A percentile compares a stretch with the other conserved stretches of the same genome.
Conservation (phyloP, 1,140 invertebrate genomes). For the Panagrolaimus sp. region DNA sequence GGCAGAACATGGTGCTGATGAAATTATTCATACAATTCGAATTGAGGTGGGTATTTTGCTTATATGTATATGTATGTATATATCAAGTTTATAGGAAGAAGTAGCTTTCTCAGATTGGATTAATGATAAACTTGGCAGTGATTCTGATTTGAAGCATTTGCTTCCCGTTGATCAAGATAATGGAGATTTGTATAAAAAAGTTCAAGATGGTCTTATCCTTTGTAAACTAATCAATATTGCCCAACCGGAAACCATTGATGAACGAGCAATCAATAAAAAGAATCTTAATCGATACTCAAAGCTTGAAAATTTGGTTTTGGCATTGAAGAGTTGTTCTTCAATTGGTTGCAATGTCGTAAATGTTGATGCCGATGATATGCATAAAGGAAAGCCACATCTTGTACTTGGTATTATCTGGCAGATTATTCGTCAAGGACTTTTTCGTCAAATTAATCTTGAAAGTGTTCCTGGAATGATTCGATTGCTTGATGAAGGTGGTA, state of each 20-base stretch:
- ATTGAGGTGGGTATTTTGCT: slow-evolving; percentile 40
- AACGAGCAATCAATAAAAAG: slow-evolving; percentile 89
- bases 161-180: slow-evolving; percentile 85
- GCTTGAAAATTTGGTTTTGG: slow-evolving; percentile 89
- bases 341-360: slow-evolving; percentile 98
- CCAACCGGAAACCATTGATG: slow-evolving; percentile 95
- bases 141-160: slow-evolving; percentile 80
- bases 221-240: slow-evolving; percentile 99
- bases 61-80: slow-evolving; percentile 16
- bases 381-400: slow-evolving; percentile 87
- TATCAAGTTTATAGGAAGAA: slow-evolving; percentile 78
- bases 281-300: slow-evolving; percentile 86
- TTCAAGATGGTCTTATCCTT: slow-evolving; percentile 89
- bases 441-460: slow-evolving; percentile 93
- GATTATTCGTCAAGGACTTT: slow-evolving; percentile 88
- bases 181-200: slow-evolving; percentile 81
- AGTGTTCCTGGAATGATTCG: slow-evolving; percentile 89
- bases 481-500: slow-evolving; percentile 78
- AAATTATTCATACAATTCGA: slow-evolving; percentile 60
- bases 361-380: slow-evolving; percentile 90
- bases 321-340: slow-evolving; percentile 84
- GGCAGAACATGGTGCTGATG: slow-evolving; percentile 83
- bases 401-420: slow-evolving; percentile 95
- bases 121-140: slow-evolving; percentile 79
- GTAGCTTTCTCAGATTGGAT: slow-evolving; percentile 98